Evolutionary conservation across 2,797 vertebrate species (phyloP), one percentile per base, ranked within the genome.

Genomic region (Miichthys miiuy): DNA sequence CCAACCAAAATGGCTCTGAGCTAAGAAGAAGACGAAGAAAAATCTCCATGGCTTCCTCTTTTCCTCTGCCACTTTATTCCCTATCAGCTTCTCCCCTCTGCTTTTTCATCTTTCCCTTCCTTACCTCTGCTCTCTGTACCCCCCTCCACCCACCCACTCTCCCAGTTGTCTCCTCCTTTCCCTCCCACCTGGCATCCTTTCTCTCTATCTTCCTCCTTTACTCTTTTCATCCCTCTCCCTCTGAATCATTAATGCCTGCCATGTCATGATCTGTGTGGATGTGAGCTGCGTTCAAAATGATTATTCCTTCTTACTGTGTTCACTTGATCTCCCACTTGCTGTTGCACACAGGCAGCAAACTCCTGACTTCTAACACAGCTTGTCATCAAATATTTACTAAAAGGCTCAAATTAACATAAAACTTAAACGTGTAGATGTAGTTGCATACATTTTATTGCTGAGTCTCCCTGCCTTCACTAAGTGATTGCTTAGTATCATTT

Each of bases 201-300:
- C 81, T 68, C 52, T 85, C 85, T 6, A 52, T 86, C 83, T 84
- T 55, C 77, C 83, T 73, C 68, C 67, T 87, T 89, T 70, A 38
- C 74, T 76, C 84, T 81, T 91, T 89, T 89, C 77, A 84, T 86
- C 75, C 75, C 57, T 71, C 86, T 85, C 56, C 70, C 69, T 85
- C 87, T 92, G 88, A 93, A 92, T 92, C 89, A 90, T 93, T 92
- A 90, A 91, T 91, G 91, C 81, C 71, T 90, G 88, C 77, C 90
- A 86, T 92, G 93, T 92, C 91, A 92, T 92, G 90, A 92, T 92
- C 88, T 74, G 88, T 90, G 86, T 91, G 89, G 88, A 94, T 93
- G 92, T 88, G 92, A 92, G 89, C 84, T 68, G 88, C 57, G 77
- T 90, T 94, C 88, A 70, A 72, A 92, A 82, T 88, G 78, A 91